phyloP scores from a whole-genome alignment of 30 jellyfish, hydroid and myxozoan genomes.

The Cassiopea andromeda region DNA sequence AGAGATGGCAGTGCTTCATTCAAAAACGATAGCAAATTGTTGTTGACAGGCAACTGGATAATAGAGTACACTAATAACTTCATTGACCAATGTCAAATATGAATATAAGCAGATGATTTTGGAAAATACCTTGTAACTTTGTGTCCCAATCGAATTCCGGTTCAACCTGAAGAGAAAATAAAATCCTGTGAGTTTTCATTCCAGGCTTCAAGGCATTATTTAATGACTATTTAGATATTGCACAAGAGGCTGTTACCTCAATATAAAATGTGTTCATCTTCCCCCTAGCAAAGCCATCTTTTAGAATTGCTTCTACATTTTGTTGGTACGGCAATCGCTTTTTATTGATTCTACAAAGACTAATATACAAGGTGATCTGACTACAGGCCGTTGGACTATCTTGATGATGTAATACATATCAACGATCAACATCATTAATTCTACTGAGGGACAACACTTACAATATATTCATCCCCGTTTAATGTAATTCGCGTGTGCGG shows the following conservation, averaged over 20 bases:
- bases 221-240: too few relatives aligned
- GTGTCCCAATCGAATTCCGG: constrained; percentile 96
- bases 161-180: constrained; percentile 59
- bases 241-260: too few relatives aligned
- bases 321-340: too few relatives aligned
- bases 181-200: neutral
- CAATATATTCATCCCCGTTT: constrained; percentile 87
- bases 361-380: too few relatives aligned
- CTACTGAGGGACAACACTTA: constrained; percentile 18
- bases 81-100: neutral
- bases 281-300: too few relatives aligned
- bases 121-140: constrained; percentile 78
- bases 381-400: too few relatives aligned
- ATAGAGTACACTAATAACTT: neutral
- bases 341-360: too few relatives aligned
- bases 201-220: too few relatives aligned
- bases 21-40: neutral
- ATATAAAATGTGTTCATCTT: too few relatives aligned
- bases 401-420: neutral
- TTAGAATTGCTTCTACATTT: too few relatives aligned
- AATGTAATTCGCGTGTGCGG: constrained; percentile 80
- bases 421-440: neutral
- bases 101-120: neutral
- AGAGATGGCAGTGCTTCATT: neutral
- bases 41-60: neutral